Base-by-base conservation (phyloP, 1,140 invertebrate genomes). In the Eciton burchellii region DNA sequence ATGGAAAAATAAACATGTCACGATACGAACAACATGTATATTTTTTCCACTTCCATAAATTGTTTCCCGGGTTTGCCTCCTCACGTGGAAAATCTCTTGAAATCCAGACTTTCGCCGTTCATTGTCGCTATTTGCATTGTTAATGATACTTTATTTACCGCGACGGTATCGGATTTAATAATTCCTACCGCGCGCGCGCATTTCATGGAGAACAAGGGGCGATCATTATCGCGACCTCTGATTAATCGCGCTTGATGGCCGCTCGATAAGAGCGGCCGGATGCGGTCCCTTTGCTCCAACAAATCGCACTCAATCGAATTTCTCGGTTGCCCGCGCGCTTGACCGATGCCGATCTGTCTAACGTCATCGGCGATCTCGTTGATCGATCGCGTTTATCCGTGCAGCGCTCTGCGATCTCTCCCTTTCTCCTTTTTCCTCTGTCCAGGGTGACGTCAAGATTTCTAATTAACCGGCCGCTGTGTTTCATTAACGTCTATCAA, bases 211-310 rank as follows among this genome's bases (percentile, higher is more conserved):
- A 49, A 35, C 2, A 35, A 35, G 35, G 35, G 35, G 35, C 21
- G 4, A 19, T 43, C 24, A 74, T 74, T 74, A 74, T 24, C 57
- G 43, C 45, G 70, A 73, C 54, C 24, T 63, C 41, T 63, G 57
- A 74, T 63, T 63, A 74, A 74, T 63, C 26, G 14, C 43, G 57
- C 24, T 52, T 29, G 19, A 54, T 73, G 24, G 9, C 52, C 29
- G 60, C 29, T 65, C 45, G 73, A 76, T 65, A 65, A 52, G 11
- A 60, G 2, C 8, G 52, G n/a, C 52, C 52, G 52, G 52, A 54
- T 54, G 19, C n/a, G 52, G 52, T 54, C 19, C 9, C 45, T 60
- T 59, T 41, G 29, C 47, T 21, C 19, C n/a, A 76, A 24, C 47
- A 43, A 76, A 65, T 54, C 14, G 11, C 47, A 14, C 49, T 26